A percentile compares a stretch with the other conserved stretches of the same genome.
These are phyloP conservation scores for Aphelinus certus DNA, from an alignment of 1,140 invertebrate genomes.

Conservation along the genomic window DNA sequence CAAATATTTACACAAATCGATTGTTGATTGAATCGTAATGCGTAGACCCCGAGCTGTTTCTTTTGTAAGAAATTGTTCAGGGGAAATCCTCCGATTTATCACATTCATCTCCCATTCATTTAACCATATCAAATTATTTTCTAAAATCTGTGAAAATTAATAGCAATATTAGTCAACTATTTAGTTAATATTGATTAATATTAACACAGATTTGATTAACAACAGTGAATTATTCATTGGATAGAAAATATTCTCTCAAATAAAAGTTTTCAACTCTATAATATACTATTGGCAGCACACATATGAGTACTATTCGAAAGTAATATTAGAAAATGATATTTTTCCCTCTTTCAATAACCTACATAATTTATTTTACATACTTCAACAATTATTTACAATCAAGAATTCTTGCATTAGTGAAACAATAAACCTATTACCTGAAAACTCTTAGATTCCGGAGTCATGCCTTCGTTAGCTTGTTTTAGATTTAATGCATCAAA, in stretches of 20 bases:
- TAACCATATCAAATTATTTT: constrained; percentile 29
- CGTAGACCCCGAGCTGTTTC: constrained; percentile 26
- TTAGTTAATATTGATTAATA: too few relatives aligned
- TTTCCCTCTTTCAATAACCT: too few relatives aligned
- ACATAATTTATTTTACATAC: too few relatives aligned
- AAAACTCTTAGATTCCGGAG: constrained; percentile 31
- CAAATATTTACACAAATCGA: constrained; percentile 41
- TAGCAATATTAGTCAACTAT: too few relatives aligned
- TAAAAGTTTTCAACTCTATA: too few relatives aligned
- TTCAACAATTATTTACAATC: too few relatives aligned
- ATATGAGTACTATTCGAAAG: too few relatives aligned
- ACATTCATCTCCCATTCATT: constrained; percentile 34
- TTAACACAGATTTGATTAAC: too few relatives aligned
- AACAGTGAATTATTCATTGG: too few relatives aligned
- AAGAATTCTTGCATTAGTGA: background rate
- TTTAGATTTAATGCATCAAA: constrained; percentile 44
- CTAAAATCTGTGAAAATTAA: constrained; percentile 27
- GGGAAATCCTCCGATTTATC: constrained; percentile 17
- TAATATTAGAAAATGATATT: too few relatives aligned
- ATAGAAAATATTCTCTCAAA: too few relatives aligned
- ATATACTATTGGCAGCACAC: too few relatives aligned
- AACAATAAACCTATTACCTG: constrained; percentile 29
- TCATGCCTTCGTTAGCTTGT: constrained; percentile 42
- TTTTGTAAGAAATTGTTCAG: constrained; percentile 36
- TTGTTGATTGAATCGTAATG: constrained; percentile 21